Percentiles rank a stretch among this genome's conserved stretches.
Conservation (phyloP, 1,140 invertebrate species). For the Drosophila suzukii region DNA sequence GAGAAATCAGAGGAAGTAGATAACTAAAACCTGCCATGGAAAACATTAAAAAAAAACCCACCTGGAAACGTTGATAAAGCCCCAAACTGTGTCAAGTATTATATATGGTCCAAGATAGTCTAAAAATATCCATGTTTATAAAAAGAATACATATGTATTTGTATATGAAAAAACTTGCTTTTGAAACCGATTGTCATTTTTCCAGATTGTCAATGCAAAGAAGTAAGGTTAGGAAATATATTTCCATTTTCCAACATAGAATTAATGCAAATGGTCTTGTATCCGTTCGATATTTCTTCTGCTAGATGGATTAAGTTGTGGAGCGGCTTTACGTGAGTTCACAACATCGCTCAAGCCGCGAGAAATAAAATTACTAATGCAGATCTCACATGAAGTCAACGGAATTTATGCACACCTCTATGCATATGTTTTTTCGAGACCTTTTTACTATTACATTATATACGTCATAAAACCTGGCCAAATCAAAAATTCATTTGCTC, state of each 20-base stretch:
- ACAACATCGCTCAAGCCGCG: constrained; percentile 13
- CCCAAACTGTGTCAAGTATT: not conserved
- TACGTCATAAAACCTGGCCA: constrained; percentile 16
- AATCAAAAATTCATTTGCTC: constrained; percentile 22
- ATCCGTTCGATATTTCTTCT: not conserved
- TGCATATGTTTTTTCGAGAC: not conserved
- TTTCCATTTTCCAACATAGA: not conserved
- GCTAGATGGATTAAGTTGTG: not conserved
- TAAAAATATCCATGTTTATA: constrained; percentile 3
- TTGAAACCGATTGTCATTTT: not conserved
- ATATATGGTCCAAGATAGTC: not conserved
- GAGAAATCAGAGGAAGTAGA: constrained; percentile 1
- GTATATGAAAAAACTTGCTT: not conserved
- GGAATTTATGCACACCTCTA: constrained; percentile 21
- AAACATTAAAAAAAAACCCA: not conserved
- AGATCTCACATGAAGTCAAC: constrained; percentile 16
- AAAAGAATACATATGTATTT: not conserved
- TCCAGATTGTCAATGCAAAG: not conserved
- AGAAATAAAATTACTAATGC: constrained; percentile 3
- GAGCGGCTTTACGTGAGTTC: constrained; percentile 14
- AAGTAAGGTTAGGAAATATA: no score
- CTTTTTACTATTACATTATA: constrained; percentile 8
- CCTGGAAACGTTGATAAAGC: not conserved
- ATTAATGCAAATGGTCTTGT: not conserved
- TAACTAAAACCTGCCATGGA: not conserved